Conservation (phyloP, 2,113 vertebrate species). For the Pseudopipra pipra region DNA sequence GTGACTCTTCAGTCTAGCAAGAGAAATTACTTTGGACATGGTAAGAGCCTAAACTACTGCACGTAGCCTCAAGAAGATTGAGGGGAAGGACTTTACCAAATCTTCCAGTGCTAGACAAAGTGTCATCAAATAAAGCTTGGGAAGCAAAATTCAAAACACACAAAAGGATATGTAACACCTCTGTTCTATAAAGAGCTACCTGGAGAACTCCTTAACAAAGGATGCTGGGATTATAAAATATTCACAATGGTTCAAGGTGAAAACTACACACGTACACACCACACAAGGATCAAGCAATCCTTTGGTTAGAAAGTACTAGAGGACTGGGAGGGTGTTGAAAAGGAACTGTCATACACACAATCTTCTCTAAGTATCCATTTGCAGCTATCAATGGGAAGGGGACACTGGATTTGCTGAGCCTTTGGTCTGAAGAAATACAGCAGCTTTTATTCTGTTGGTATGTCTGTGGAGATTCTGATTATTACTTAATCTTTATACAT, state of each 20-base stretch:
- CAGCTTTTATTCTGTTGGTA: background rate
- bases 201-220: background rate
- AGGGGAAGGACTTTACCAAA: background rate
- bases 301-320: background rate
- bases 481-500: background rate
- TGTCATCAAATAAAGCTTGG: background rate
- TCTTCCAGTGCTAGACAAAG: background rate
- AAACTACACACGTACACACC: background rate
- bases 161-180: background rate
- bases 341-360: background rate
- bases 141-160: background rate
- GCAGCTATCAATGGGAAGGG: background rate
- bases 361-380: background rate
- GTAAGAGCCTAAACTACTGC: background rate
- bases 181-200: background rate
- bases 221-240: background rate
- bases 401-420: background rate
- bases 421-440: background rate
- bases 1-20: background rate
- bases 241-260: background rate
- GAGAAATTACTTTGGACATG: background rate
- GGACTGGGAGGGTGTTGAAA: background rate
- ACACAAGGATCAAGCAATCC: background rate
- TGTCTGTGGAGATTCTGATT: fast-evolving
- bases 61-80: background rate